Percentiles rank a stretch among this genome's conserved stretches.
Conservation (phyloP, 2,113 vertebrate species). For the Lepus europaeus region DNA sequence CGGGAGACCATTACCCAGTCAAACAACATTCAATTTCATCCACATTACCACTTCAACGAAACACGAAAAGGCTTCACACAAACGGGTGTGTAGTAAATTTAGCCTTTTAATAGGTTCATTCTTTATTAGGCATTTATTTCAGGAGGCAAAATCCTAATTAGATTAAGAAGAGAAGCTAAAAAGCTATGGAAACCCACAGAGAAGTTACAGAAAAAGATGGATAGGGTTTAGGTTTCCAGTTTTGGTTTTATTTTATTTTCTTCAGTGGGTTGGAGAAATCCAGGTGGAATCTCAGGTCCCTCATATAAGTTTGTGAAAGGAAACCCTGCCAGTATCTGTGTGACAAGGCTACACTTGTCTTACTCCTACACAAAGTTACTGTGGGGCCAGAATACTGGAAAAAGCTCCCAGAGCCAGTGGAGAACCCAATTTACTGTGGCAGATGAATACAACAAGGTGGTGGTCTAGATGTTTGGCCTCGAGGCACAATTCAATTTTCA, state of each 20-base stretch:
- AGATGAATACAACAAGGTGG: constrained; percentile 92
- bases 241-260: constrained; percentile 83
- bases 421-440: constrained; percentile 91
- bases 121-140: constrained; percentile 90
- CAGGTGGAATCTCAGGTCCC: constrained; percentile 79
- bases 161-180: constrained; percentile 82
- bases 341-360: constrained; percentile 87
- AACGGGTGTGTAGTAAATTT: constrained; percentile 86
- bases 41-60: constrained; percentile 82
- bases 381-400: constrained; percentile 84
- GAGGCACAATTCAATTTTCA: constrained; percentile 93
- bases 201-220: constrained; percentile 79
- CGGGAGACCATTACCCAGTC: constrained; percentile 84
- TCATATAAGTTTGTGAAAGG: constrained; percentile 83
- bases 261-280: constrained; percentile 83
- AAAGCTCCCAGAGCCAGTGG: constrained; percentile 83
- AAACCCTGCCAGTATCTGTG: constrained; percentile 83
- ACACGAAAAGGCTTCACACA: constrained; percentile 78
- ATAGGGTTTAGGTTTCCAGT: constrained; percentile 42
- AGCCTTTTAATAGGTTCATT: constrained; percentile 89
- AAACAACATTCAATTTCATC: constrained; percentile 85
- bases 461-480: constrained; percentile 92
- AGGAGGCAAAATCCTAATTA: constrained; percentile 87
- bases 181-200: constrained; percentile 77
- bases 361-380: constrained; percentile 86